Evolutionary conservation across 2,797 vertebrate genomes (phyloP), one percentile per base, ranked within the genome.

Genomic region (Gallinago stenura): DNA sequence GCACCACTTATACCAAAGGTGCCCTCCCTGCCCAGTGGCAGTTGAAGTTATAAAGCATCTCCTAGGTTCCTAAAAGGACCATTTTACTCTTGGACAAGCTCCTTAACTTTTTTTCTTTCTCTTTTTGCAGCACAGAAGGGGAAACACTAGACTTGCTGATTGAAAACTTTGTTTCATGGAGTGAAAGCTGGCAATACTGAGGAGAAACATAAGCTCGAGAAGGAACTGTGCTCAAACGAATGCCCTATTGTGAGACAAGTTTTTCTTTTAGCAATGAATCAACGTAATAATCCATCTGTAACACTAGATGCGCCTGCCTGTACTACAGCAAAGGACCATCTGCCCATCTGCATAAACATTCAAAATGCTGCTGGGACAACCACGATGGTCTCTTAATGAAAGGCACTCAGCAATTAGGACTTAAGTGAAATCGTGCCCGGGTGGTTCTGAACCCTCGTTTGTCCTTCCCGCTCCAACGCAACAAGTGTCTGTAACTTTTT

Each of bases 271-370:
- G 61, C 72, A 25, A 81, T 73, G 86, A 90, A 97, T 93, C 94
- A 90, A 93, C 95, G 95, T 94, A 96, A 97, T 96, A 95, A 97
- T 97, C 95, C 96, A 92, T 96, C 95, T 97, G 96, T 93, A 97
- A 97, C 88, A 82, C 82, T 92, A 94, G 96, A 93, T 95, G 80
- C 0, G 70, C 69, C 92, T 95, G 93, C 79, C 87, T 89, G 79
- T 79, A 79, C 72, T 75, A 72, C 81, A 89, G 95, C 91, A 89
- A 97, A 97, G 41, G 91, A 43, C 97, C 97, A 97, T 96, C 97
- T 97, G 97, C 96, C 95, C 94, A 94, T 94, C 95, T 96, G 94
- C 94, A 95, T 93, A 50, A 61, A 95, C 10, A 72, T 71, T 97
- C 93, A 92, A 86, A 97, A 92, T 35, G 85, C 95, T 93, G 75